Percentiles rank a stretch among this genome's conserved stretches.
Conservation (phyloP, 2,888 invertebrate genomes). For the Siphonodentalium dalli region DNA sequence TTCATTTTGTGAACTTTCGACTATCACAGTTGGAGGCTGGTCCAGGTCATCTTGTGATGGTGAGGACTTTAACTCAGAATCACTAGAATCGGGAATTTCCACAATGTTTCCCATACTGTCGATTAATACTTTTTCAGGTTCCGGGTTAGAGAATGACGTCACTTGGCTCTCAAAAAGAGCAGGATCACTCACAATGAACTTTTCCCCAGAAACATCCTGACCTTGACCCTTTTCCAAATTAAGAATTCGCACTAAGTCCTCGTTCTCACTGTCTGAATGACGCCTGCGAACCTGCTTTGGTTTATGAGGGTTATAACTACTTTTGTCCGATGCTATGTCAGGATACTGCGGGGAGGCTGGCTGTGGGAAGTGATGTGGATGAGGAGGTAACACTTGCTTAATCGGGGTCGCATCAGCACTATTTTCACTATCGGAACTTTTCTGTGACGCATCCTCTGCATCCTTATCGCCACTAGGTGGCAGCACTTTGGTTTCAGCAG, state of each 20-base stretch:
- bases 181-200: too few species aligned
- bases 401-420: slow-evolving; percentile 2
- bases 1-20: not conserved
- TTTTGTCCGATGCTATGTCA: slow-evolving; percentile 55
- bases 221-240: too few species aligned
- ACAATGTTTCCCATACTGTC: slow-evolving; percentile 42
- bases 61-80: slow-evolving; percentile 12
- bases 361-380: slow-evolving; percentile 36
- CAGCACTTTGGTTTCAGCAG: too few species aligned
- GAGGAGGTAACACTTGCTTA: slow-evolving; percentile 14
- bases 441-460: slow-evolving; percentile 17
- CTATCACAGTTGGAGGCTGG: not conserved
- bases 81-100: slow-evolving; percentile 29
- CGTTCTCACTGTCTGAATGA: slow-evolving; percentile 58
- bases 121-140: slow-evolving; percentile 38
- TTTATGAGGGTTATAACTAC: slow-evolving; percentile 53
- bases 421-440: slow-evolving; percentile 6
- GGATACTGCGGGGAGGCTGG: slow-evolving; percentile 47
- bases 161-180: slow-evolving; percentile 37
- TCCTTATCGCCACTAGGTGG: too few species aligned
- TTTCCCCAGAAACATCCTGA: too few species aligned
- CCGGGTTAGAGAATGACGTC: slow-evolving; percentile 38
- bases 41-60: not conserved
- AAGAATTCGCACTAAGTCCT: slow-evolving; percentile 44
- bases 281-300: slow-evolving; percentile 54